Conservation (phyloP, 2,113 vertebrate genomes). For the Numenius arquata region DNA sequence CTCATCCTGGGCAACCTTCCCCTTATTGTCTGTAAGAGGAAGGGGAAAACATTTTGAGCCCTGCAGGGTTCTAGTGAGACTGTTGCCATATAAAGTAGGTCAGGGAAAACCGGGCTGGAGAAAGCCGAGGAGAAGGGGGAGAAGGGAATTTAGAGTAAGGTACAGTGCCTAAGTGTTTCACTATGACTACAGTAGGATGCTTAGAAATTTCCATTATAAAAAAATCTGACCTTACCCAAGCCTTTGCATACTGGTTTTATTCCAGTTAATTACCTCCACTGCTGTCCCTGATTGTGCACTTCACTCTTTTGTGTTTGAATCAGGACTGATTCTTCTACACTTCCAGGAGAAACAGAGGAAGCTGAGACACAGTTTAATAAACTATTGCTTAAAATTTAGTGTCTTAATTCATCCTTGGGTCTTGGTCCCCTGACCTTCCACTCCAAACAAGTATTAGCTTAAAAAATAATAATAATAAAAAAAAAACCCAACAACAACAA, state of each 20-base stretch:
- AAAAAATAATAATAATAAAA: not conserved
- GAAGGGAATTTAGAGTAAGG: not conserved
- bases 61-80: not conserved
- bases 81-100: not conserved
- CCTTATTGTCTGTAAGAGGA: not conserved
- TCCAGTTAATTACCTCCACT: not conserved
- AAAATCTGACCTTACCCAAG: not conserved
- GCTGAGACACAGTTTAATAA: not conserved
- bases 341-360: not conserved
- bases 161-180: not conserved
- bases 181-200: not conserved
- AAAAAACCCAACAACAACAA: not conserved
- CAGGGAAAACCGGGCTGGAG: not conserved
- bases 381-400: not conserved
- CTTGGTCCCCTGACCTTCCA: not conserved
- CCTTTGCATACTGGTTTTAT: not conserved
- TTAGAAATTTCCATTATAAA: not conserved
- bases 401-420: not conserved
- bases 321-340: not conserved
- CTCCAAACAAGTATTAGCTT: not conserved
- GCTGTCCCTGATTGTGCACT: fast-evolving
- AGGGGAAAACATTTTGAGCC: not conserved
- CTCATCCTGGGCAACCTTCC: not conserved
- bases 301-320: not conserved
- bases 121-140: not conserved